Conservation (phyloP, 2,888 invertebrate genomes). For the Aradus depressus region DNA sequence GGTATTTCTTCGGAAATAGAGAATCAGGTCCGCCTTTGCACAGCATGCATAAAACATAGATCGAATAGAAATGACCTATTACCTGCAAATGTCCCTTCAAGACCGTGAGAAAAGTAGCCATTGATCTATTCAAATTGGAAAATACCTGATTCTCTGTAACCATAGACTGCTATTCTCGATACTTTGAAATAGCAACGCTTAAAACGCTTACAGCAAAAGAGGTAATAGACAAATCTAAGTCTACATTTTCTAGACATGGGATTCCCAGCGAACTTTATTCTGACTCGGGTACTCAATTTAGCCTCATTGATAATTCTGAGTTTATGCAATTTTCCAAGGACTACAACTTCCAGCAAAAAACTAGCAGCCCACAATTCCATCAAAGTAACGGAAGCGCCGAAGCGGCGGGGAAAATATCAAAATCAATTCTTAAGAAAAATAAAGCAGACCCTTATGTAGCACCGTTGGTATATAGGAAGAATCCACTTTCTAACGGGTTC, state of each 20-base stretch:
- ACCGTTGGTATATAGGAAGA: too few species aligned
- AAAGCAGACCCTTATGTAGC: too few species aligned
- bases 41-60: too few species aligned
- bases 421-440: not conserved
- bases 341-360: not conserved
- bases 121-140: slow-evolving; percentile 1
- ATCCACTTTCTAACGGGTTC: too few species aligned
- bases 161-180: not conserved
- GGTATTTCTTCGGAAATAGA: not conserved
- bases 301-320: not conserved
- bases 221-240: not conserved
- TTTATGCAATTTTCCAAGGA: not conserved
- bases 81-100: not conserved
- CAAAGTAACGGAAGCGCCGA: slow-evolving; percentile 1
- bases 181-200: not conserved
- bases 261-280: slow-evolving; percentile 1
- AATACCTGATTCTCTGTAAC: not conserved
- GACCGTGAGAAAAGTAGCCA: not conserved
- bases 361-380: slow-evolving; percentile 1
- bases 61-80: too few species aligned
- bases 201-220: not conserved
- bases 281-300: slow-evolving; percentile 4
- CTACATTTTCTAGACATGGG: not conserved
- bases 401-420: not conserved
- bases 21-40: not conserved